Percentiles rank a stretch among this genome's conserved stretches.
These are phyloP conservation scores for Ochropleura plecta DNA, from an alignment of 2,888 invertebrate species.

Conservation along the genomic window DNA sequence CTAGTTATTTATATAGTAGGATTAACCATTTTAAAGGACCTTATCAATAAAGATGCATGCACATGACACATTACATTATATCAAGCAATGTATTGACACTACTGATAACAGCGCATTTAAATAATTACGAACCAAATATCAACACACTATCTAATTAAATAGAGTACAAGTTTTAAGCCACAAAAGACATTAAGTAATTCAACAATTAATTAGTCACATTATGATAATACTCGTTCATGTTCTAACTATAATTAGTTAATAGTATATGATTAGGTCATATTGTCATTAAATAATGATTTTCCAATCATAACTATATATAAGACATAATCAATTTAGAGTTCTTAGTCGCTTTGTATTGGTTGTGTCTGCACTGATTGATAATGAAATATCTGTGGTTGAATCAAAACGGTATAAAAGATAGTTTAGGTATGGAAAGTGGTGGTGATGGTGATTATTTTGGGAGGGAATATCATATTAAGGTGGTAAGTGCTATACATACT, in stretches of 20 bases:
- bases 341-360: slow-evolving; percentile 66
- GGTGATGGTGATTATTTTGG: slow-evolving; percentile 22
- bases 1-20: too few relatives aligned
- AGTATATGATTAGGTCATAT: slow-evolving; percentile 73
- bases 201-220: slow-evolving; percentile 51
- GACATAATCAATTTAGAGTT: slow-evolving; percentile 62
- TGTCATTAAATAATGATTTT: slow-evolving; percentile 79
- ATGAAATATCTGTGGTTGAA: slow-evolving; percentile 43
- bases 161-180: slow-evolving; percentile 21
- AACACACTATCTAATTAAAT: slow-evolving; percentile 36
- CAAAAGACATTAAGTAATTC: slow-evolving; percentile 55
- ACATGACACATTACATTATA: neutral
- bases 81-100: slow-evolving; percentile 20
- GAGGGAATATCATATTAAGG: slow-evolving; percentile 30
- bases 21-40: neutral
- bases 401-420: slow-evolving; percentile 17
- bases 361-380: slow-evolving; percentile 33
- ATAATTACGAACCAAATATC: slow-evolving; percentile 24
- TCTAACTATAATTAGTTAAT: slow-evolving; percentile 78
- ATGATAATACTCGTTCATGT: slow-evolving; percentile 57
- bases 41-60: neutral
- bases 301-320: slow-evolving; percentile 77
- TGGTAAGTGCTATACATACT: slow-evolving; percentile 32
- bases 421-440: slow-evolving; percentile 45
- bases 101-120: slow-evolving; percentile 30